Evolutionary conservation across 2,888 invertebrate genomes (phyloP), one percentile per base, ranked within the genome.

Genomic region (Trilocha varians): DNA sequence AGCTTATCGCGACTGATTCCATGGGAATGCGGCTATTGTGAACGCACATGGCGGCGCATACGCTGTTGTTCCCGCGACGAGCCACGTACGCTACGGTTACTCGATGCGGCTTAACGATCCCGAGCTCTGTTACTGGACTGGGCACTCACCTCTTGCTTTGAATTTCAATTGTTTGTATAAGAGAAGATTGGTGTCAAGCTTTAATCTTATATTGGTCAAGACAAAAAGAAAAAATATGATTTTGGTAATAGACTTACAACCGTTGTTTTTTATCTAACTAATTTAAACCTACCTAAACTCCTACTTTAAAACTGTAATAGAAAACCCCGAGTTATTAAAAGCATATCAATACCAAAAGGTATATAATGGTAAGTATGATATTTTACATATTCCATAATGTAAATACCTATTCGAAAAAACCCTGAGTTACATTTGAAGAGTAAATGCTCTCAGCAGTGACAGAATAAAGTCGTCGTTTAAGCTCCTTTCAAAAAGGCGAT

Each of bases 11-110:
- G 74, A 68, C 74, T 71, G 72, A 75, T 76, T 78, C 78, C 84
- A 84, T 87, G 86, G 77, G 86, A 87, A 86, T 84, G 79, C 67
- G 77, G 77, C 80, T 63, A 84, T 86, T 87, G 86, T 87, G 70
- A 50, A 64, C 73, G 78, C 87, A 87, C 85, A 85, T 87, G 71
- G 62, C 62, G 57, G 61, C 70, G 76, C 80, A 80, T 80, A 82
- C 83, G 82, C 68, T 78, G 59, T 61, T 39, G 49, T 53, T 57
- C 58, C 59, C 59, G 52, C 52, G 53, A 47, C 18, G 38, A 15
- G 35, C 38, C 32, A 38, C 40, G 40, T 40, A 36, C 33, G 40
- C 40, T 25, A 40, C 34, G 40, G 40, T 36, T 43, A 16, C 40
- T 36, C 34, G 25, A 52, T 52, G 51, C 60, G 59, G 68, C 65